Evolutionary conservation across 2,797 vertebrate genomes (phyloP), one percentile per base, ranked within the genome.

Genomic region (Valencia hispanica): DNA sequence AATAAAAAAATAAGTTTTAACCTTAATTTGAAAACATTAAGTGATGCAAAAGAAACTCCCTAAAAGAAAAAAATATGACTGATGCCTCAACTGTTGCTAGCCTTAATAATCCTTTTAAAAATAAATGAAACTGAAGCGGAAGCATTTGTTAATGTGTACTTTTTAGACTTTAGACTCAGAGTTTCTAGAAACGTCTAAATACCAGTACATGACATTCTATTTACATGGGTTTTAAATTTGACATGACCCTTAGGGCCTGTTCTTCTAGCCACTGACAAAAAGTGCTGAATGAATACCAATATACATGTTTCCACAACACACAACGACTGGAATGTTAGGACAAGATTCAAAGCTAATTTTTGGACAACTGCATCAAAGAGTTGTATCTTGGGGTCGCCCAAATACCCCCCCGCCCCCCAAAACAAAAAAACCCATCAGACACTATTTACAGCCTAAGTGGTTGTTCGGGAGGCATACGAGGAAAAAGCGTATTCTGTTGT

Each of bases 1-100:
- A 36, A 25, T 61, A n/a, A 34, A 32, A 61, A 34, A 34, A 34
- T 2, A 65, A 65, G 61, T 36, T 0, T 41, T 14, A 12, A 11
- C 45, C 51, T 70, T 51, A 34, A 70, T 36, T 51, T 70, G 1
- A 70, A 70, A 50, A 70, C 15, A 50, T 70, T 22, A 11, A 36
- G 32, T 39, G 34, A 53, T 71, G 39, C 25, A n/a, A 43, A 43
- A 55, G 30, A 17, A 45, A 34, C 17, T 10, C 36, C 6, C 36
- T 39, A n/a, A 45, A 11, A 50, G 12, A 30, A 57, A 57, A 15
- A 57, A 55, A 18, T 22, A 22, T 53, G 14, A 48, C 17, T 48
- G 15, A 3, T 48, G 4, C 47, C 47, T 17, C 47, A 48, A 48
- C 47, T 48, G 14, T 18, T 48, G 47, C 3, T 18, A 47, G 47